Percentiles rank a stretch among this genome's conserved stretches.
phyloP scores from a whole-genome alignment of 2,113 vertebrate species.

The Acrocephalus arundinaceus region DNA sequence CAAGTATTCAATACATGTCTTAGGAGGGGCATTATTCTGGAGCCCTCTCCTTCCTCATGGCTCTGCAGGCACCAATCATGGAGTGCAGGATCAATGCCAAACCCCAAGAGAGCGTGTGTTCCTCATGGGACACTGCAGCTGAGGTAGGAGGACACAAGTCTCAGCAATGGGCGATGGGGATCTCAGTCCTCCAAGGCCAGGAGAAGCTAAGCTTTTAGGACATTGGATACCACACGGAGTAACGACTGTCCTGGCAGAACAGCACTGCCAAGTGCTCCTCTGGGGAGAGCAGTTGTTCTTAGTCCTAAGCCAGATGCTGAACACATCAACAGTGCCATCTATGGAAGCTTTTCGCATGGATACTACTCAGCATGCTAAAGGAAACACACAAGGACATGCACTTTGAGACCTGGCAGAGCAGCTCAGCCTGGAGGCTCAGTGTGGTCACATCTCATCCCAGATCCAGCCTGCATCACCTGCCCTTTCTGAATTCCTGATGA shows the following conservation, averaged over 20 bases:
- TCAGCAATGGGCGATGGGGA: not conserved
- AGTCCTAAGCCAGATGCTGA: not conserved
- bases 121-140: not conserved
- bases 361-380: not conserved
- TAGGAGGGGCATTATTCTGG: not conserved
- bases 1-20: not conserved
- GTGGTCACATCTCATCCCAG: not conserved
- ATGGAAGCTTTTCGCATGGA: not conserved
- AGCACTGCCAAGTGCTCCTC: not conserved
- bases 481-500: not conserved
- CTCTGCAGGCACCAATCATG: not conserved
- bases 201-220: not conserved
- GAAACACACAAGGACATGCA: not conserved
- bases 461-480: not conserved
- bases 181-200: not conserved
- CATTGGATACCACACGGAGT: fast-evolving
- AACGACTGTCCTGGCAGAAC: not conserved
- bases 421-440: not conserved
- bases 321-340: not conserved
- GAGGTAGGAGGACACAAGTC: fast-evolving
- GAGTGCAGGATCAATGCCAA: not conserved
- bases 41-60: not conserved
- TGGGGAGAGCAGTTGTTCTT: not conserved
- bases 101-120: not conserved
- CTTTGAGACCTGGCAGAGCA: not conserved